phyloP scores from a whole-genome alignment of 2,797 vertebrate genomes.

The Cyprinella venusta region DNA sequence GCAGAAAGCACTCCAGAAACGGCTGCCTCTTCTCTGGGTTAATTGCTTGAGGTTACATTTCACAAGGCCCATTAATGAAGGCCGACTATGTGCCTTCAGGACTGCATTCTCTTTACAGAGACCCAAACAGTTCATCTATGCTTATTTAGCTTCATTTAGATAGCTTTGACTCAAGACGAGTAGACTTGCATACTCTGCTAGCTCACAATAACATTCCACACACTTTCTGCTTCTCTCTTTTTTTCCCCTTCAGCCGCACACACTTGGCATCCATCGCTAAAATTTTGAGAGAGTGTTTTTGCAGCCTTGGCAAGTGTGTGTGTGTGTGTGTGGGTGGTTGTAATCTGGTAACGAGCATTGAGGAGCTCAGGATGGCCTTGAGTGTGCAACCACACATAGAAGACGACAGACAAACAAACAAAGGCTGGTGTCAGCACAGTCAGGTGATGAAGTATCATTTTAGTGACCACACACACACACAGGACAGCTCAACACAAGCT shows the following conservation, averaged over 20 bases:
- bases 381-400: slow-evolving; percentile 29
- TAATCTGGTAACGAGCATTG: slow-evolving; percentile 34
- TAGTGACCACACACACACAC: not conserved
- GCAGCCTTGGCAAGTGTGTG: not conserved
- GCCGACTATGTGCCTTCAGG: slow-evolving; percentile 4
- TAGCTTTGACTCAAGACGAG: not conserved
- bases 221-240: not conserved
- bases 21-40: slow-evolving; percentile 8
- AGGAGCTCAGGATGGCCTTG: slow-evolving; percentile 43
- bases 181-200: not conserved
- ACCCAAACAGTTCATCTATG: not conserved
- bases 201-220: not conserved
- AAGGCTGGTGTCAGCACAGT: slow-evolving; percentile 36
- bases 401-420: slow-evolving; percentile 25
- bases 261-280: slow-evolving; percentile 33
- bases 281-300: slow-evolving; percentile 29
- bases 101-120: not conserved
- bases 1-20: not conserved
- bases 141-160: not conserved
- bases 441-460: slow-evolving; percentile 18
- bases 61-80: slow-evolving; percentile 35
- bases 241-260: not conserved
- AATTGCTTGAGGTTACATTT: slow-evolving; percentile 44
- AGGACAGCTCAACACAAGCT: slow-evolving; percentile 4
- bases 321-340: slow-evolving; percentile 24